Conservation (phyloP, 2,797 vertebrate species). For the Chanos chanos region DNA sequence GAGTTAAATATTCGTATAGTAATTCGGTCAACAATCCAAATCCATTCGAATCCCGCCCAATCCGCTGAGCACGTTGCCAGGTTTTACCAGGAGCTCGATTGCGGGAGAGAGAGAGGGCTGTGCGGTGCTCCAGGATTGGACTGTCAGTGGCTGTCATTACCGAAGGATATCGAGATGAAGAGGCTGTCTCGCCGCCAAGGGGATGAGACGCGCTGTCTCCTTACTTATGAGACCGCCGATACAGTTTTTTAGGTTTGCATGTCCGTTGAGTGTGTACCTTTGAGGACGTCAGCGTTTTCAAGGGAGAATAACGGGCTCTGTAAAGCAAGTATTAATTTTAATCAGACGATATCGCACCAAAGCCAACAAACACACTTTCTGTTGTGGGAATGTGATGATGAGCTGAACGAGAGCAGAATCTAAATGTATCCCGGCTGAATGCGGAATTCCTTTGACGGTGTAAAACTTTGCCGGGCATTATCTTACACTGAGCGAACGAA, state of each 20-base stretch:
- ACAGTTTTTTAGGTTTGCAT: neutral
- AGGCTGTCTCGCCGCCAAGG: constrained; percentile 1
- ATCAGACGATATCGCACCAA: neutral
- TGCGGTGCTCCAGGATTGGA: constrained; percentile 13
- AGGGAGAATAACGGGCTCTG: too few species aligned
- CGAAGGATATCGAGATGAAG: constrained; percentile 37
- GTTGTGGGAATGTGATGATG: constrained; percentile 36
- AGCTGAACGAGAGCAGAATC: constrained; percentile 42
- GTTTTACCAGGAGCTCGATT: constrained; percentile 25
- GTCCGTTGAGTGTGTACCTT: neutral
- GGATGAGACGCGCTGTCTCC: neutral
- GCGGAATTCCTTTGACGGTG: constrained; percentile 23
- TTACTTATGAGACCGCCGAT: constrained; percentile 2
- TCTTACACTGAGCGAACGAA: constrained; percentile 2
- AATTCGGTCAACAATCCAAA: constrained; percentile 2
- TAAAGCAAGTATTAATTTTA: too few species aligned
- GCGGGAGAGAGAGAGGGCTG: constrained; percentile 12
- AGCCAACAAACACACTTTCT: constrained; percentile 9
- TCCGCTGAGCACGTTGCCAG: constrained; percentile 15
- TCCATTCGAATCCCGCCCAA: constrained; percentile 21
- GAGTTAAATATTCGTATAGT: too few species aligned
- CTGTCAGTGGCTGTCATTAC: constrained; percentile 22
- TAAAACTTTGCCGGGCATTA: constrained; percentile 22
- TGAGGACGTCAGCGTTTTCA: too few species aligned
- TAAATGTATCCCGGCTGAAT: constrained; percentile 34